phyloP scores from a whole-genome alignment of 2,113 vertebrate genomes.

The Cyprinus carpio region DNA sequence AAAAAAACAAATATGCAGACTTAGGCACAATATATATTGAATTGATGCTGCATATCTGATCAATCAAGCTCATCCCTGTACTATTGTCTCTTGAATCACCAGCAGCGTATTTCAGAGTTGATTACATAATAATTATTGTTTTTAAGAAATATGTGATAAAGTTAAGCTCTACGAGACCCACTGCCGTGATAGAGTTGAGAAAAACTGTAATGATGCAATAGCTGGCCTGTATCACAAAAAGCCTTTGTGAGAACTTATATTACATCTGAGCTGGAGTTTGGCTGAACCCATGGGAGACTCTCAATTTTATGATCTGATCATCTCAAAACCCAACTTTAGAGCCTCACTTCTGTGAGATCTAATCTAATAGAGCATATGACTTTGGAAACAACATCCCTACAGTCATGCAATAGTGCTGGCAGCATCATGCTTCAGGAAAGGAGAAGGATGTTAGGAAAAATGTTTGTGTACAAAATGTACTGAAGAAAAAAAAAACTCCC shows the following conservation, averaged over 20 bases:
- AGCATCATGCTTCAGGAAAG: neutral
- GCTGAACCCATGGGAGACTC: no score
- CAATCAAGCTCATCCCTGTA: neutral
- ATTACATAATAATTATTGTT: neutral
- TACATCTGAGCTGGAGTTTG: slow-evolving; percentile 4
- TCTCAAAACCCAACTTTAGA: neutral
- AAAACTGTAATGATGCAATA: neutral
- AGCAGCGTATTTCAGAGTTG: neutral
- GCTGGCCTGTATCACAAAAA: neutral
- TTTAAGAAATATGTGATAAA: neutral
- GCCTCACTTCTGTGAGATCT: no score
- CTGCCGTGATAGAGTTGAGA: neutral
- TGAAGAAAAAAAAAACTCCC: neutral
- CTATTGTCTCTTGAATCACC: neutral
- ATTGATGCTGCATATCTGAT: no score
- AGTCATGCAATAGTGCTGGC: neutral
- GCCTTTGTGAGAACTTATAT: neutral
- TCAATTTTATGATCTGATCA: neutral
- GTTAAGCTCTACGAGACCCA: no score
- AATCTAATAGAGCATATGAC: slow-evolving; percentile 4
- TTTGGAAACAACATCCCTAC: neutral
- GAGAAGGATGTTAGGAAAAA: no score
- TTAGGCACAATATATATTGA: no score
- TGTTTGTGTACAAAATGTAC: slow-evolving; percentile 9
- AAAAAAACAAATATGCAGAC: no score